Conservation (phyloP, 2,113 vertebrate species). For the Himantopus leucocephalus region DNA sequence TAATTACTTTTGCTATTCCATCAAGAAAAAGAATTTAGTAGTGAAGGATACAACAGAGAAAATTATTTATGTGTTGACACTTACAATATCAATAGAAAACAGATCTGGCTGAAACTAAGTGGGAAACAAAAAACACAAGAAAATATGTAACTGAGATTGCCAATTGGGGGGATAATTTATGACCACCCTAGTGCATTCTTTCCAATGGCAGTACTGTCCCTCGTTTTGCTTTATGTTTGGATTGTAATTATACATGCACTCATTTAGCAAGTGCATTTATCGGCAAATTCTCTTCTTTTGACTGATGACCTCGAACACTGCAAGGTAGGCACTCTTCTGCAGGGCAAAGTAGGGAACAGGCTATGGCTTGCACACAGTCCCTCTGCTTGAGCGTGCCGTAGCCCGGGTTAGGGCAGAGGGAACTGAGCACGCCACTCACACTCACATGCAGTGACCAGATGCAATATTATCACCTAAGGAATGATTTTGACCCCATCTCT, state of each 20-base stretch:
- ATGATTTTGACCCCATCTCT: neutral
- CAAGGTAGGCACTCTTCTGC: neutral
- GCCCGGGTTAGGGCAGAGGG: neutral
- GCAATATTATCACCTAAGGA: neutral
- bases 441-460: neutral
- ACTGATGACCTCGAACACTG: neutral
- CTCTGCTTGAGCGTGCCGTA: neutral
- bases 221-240: neutral
- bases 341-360: neutral
- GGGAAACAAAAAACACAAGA: slow-evolving; percentile 19
- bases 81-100: slow-evolving; percentile 45
- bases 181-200: neutral
- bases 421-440: neutral
- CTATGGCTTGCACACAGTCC: neutral
- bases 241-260: neutral
- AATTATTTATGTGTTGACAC: slow-evolving; percentile 49
- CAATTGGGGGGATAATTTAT: neutral
- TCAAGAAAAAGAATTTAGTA: slow-evolving; percentile 54
- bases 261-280: neutral
- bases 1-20: slow-evolving; percentile 58
- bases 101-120: slow-evolving; percentile 44
- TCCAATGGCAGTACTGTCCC: neutral
- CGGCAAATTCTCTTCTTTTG: neutral
- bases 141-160: slow-evolving; percentile 28
- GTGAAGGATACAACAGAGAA: slow-evolving; percentile 21